Conservation (phyloP, 2,113 vertebrate genomes). For the Xenotilapia longispinis region DNA sequence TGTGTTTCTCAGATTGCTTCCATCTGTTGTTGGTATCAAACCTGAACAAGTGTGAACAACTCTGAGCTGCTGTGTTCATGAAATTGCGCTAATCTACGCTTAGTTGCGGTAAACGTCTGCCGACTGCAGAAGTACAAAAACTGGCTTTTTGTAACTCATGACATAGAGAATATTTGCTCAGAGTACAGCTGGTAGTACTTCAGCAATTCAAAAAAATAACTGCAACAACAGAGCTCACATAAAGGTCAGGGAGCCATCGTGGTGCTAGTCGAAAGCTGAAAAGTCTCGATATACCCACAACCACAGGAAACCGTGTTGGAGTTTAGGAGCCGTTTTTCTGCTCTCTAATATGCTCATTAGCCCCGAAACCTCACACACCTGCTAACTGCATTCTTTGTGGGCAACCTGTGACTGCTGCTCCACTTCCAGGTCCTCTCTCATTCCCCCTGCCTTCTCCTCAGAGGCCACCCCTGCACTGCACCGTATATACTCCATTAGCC, state of each 20-base stretch:
- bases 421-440: background rate
- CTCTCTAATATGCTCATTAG: background rate
- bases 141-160: fast-evolving
- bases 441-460: background rate
- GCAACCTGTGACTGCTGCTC: constrained; percentile 12
- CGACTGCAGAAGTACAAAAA: background rate
- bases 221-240: background rate
- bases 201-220: background rate
- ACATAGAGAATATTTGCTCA: background rate
- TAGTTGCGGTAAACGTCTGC: background rate
- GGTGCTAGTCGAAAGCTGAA: background rate
- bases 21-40: background rate
- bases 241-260: background rate
- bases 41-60: background rate
- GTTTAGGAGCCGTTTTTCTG: background rate
- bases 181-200: background rate
- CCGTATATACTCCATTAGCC: constrained; percentile 65
- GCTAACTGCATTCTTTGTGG: background rate
- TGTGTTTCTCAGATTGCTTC: background rate
- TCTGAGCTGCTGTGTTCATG: background rate
- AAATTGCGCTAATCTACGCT: background rate
- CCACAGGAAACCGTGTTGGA: background rate
- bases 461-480: constrained; percentile 7
- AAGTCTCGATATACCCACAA: background rate
- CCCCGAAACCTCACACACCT: background rate